phyloP scores from a whole-genome alignment of 2,113 vertebrate species.

The Tragelaphus buxtoni region DNA sequence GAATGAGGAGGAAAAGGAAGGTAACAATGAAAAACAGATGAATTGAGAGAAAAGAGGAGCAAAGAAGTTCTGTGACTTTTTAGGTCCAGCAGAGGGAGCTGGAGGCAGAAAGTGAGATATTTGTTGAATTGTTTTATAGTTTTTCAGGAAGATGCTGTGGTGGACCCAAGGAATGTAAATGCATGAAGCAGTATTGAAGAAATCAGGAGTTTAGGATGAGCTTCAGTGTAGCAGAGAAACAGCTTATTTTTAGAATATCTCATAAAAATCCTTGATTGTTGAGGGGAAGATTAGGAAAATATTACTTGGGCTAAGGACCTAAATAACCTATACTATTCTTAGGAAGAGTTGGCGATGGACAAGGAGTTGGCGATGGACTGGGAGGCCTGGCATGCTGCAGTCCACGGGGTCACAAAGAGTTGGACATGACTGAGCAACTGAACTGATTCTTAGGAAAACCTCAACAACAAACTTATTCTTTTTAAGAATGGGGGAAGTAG shows the following conservation, averaged over 20 bases:
- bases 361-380: background rate
- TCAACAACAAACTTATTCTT: background rate
- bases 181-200: background rate
- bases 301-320: background rate
- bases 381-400: background rate
- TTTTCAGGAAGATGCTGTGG: background rate
- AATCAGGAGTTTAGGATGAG: background rate
- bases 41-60: background rate
- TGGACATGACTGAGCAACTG: background rate
- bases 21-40: background rate
- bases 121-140: background rate
- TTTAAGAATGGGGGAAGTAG: background rate
- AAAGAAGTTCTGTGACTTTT: background rate
- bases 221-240: background rate
- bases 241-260: conserved; percentile 6
- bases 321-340: background rate
- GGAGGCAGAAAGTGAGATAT: background rate
- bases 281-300: background rate
- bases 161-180: background rate
- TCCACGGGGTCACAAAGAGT: background rate
- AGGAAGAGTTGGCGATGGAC: background rate
- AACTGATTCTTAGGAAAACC: background rate
- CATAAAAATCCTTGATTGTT: background rate
- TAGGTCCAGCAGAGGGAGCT: background rate
- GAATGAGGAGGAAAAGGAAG: background rate